These are phyloP conservation scores for Mugil cephalus DNA, from an alignment of 2,113 vertebrate genomes.

Conservation along the genomic window DNA sequence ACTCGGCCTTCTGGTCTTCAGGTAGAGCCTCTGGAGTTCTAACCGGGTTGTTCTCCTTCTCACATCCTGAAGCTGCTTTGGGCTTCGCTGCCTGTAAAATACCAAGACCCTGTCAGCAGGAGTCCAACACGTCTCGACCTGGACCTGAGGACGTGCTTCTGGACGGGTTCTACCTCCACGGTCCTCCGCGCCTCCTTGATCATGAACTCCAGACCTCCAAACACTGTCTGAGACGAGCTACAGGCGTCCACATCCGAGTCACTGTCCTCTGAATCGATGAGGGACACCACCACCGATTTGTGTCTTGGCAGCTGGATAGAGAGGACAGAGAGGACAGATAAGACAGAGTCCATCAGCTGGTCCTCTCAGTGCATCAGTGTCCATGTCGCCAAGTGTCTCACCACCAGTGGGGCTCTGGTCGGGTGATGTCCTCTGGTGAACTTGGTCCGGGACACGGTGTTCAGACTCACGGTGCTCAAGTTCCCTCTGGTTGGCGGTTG, in stretches of 20 bases:
- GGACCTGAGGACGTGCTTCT: too few species aligned
- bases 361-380: too few species aligned
- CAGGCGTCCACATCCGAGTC: conserved; percentile 92
- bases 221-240: conserved; percentile 85
- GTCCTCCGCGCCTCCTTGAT: conserved; percentile 97
- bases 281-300: conserved; percentile 94
- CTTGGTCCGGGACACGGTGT: conserved; percentile 88
- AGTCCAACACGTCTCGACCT: too few species aligned
- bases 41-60: conserved; percentile 97
- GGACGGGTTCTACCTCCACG: conserved; percentile 87
- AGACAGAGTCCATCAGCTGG: too few species aligned
- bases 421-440: conserved; percentile 86
- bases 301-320: conserved; percentile 93
- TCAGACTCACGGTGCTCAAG: conserved; percentile 89
- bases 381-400: conserved; percentile 54
- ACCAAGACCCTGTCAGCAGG: too few species aligned
- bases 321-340: too few species aligned
- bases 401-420: conserved; percentile 82
- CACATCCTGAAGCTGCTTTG: conserved; percentile 88
- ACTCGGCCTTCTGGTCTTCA: conserved; percentile 91
- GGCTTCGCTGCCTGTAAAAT: conserved; percentile 92
- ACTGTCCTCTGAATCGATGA: conserved; percentile 95
- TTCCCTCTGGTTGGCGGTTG: conserved; percentile 85
- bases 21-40: conserved; percentile 89
- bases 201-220: conserved; percentile 97